Evolutionary conservation across 2,113 vertebrate species (phyloP).

Genomic region (Cisticola juncidis): DNA sequence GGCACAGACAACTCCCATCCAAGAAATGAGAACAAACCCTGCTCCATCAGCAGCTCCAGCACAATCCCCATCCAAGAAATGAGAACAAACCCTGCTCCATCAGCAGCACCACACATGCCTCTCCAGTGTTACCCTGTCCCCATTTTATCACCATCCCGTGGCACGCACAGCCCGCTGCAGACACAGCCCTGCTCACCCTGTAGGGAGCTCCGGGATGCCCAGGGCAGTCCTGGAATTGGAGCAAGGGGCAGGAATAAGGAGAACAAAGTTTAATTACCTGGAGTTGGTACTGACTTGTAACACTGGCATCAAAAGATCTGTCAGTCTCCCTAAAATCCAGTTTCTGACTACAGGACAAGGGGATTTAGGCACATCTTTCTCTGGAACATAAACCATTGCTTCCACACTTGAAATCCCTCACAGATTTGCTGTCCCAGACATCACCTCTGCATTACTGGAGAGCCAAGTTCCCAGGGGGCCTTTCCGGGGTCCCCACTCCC

Average conservation of each 20-base stretch:
- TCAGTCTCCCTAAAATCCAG: not conserved
- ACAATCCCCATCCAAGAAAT: not conserved
- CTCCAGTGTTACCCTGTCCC: not conserved
- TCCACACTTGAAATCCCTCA: not conserved
- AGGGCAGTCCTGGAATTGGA: not conserved
- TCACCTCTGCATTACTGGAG: fast-evolving
- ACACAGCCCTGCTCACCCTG: not conserved
- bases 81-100: not conserved
- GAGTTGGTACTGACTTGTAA: not conserved
- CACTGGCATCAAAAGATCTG: not conserved
- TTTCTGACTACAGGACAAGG: not conserved
- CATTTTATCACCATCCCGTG: fast-evolving
- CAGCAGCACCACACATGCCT: not conserved
- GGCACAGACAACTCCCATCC: not conserved
- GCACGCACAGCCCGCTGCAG: not conserved
- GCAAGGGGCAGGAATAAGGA: not conserved
- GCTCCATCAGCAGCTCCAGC: not conserved
- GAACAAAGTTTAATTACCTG: not conserved
- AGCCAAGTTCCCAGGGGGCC: not conserved
- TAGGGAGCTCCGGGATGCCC: not conserved
- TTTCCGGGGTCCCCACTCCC: not conserved
- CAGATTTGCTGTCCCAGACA: not conserved
- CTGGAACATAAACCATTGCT: not conserved
- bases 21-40: not conserved
- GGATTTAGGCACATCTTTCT: not conserved